These are phyloP conservation scores for Thysanoteuthis rhombus DNA, from an alignment of 2,888 invertebrate species.

Conservation along the genomic window DNA sequence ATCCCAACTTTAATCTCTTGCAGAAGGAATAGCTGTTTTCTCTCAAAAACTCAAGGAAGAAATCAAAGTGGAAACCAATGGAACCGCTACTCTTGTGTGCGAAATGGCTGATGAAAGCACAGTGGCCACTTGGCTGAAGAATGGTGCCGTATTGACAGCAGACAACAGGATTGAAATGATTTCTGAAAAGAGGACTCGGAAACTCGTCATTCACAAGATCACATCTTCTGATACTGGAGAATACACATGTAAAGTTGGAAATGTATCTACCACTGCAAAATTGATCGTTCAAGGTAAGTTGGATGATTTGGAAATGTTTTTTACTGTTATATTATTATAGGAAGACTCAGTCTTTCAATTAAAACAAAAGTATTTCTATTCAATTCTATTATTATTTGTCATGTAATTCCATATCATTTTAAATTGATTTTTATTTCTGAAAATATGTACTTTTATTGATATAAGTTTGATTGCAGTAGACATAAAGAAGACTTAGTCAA, in stretches of 20 bases:
- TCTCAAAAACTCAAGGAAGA: constrained; percentile 55
- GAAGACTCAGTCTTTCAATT: no score
- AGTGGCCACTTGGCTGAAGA: constrained; percentile 82
- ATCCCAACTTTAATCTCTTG: constrained; percentile 26
- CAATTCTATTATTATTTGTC: no score
- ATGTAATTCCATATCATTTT: no score
- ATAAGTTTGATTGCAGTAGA: no score
- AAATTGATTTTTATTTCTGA: no score
- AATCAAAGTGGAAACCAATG: constrained; percentile 51
- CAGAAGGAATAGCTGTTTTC: constrained; percentile 59
- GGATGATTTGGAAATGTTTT: not conserved
- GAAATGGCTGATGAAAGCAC: constrained; percentile 83
- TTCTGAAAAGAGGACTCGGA: constrained; percentile 54
- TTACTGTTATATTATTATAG: no score
- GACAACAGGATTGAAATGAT: constrained; percentile 54
- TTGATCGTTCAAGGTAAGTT: constrained; percentile 78
- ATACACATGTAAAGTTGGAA: constrained; percentile 75
- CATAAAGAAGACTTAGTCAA: no score
- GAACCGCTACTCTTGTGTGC: constrained; percentile 76
- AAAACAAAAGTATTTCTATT: no score
- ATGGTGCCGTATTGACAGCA: constrained; percentile 55
- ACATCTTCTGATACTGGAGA: constrained; percentile 57
- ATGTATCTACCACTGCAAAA: constrained; percentile 80
- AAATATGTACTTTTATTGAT: no score
- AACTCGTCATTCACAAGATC: constrained; percentile 53